Evolutionary conservation across 2,888 invertebrate genomes (phyloP).

Genomic region (Xestobium rufovillosum): DNA sequence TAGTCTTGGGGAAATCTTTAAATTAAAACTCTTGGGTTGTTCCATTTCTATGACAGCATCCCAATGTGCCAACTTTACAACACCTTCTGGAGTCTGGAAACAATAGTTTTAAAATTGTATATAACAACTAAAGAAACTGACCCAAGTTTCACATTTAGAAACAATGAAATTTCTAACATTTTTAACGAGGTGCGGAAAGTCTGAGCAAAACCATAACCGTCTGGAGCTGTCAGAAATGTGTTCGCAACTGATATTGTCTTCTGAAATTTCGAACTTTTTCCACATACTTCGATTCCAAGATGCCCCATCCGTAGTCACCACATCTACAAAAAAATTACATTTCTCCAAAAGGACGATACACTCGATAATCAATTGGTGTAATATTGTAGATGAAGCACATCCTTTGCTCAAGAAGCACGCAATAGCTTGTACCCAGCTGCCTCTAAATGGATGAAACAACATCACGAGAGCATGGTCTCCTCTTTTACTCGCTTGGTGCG

Average conservation of each 20-base stretch:
- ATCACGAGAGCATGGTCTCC: slow-evolving; percentile 18
- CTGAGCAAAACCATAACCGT: slow-evolving; percentile 13
- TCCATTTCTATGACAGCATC: slow-evolving; percentile 10
- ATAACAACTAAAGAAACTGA: background rate
- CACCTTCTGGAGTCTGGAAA: slow-evolving; percentile 12
- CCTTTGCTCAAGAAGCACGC: too few species aligned
- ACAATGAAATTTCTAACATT: slow-evolving; percentile 10
- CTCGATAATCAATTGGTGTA: slow-evolving; percentile 13
- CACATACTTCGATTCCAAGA: slow-evolving; percentile 21
- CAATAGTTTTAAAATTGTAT: slow-evolving; percentile 1
- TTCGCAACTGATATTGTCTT: slow-evolving; percentile 13
- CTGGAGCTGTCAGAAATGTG: slow-evolving; percentile 15
- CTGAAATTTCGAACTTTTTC: slow-evolving; percentile 17
- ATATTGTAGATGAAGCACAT: slow-evolving; percentile 9
- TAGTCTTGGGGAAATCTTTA: slow-evolving; percentile 11
- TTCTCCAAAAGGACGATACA: slow-evolving; percentile 17
- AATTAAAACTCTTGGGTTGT: slow-evolving; percentile 3
- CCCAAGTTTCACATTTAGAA: background rate
- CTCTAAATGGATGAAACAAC: slow-evolving; percentile 19
- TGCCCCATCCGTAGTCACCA: slow-evolving; percentile 20
- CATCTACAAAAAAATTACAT: slow-evolving; percentile 18
- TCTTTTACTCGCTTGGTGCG: slow-evolving; percentile 10
- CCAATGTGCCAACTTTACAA: too few species aligned
- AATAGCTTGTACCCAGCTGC: too few species aligned
- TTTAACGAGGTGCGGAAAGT: slow-evolving; percentile 11